A percentile compares a stretch with the other conserved stretches of the same genome.
Conservation (phyloP, 2,888 invertebrate genomes). For the Mongoloraphidia duomilia region DNA sequence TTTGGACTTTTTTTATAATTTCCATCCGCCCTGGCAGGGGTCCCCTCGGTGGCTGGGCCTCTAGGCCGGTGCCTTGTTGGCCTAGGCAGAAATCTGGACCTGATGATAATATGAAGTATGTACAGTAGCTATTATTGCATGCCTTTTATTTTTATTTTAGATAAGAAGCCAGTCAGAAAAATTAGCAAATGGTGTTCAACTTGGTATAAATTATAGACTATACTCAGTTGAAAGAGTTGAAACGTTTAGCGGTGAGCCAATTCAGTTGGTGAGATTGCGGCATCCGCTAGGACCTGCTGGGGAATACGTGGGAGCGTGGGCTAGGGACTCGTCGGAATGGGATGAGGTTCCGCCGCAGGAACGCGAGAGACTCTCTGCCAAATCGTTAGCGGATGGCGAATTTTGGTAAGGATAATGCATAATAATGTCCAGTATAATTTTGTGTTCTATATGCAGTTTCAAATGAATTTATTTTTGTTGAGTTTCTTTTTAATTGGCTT, state of each 20-base stretch:
- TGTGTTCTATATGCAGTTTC: no score
- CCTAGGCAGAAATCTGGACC: no score
- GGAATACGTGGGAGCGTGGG: conserved; percentile 58
- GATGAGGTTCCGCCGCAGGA: conserved; percentile 59
- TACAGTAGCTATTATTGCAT: no score
- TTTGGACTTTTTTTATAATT: no score
- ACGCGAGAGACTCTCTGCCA: conserved; percentile 50
- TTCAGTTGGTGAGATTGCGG: conserved; percentile 54
- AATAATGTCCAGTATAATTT: no score
- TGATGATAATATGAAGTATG: no score
- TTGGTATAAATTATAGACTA: conserved; percentile 67
- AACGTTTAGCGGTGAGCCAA: conserved; percentile 51
- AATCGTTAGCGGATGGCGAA: conserved; percentile 52
- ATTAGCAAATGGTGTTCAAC: conserved; percentile 49
- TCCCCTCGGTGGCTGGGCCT: no score
- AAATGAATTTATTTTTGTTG: no score
- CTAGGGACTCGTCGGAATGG: conserved; percentile 56
- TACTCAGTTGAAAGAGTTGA: conserved; percentile 62
- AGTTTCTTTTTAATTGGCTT: no score
- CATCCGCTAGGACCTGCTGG: conserved; percentile 48
- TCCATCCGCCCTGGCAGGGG: no score
- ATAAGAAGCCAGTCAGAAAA: conserved; percentile 45
- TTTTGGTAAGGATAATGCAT: conserved; percentile 41
- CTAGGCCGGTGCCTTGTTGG: no score
- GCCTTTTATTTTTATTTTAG: conserved; percentile 22